Conservation (phyloP, 2,888 invertebrate genomes). For the Chouioia cunea region DNA sequence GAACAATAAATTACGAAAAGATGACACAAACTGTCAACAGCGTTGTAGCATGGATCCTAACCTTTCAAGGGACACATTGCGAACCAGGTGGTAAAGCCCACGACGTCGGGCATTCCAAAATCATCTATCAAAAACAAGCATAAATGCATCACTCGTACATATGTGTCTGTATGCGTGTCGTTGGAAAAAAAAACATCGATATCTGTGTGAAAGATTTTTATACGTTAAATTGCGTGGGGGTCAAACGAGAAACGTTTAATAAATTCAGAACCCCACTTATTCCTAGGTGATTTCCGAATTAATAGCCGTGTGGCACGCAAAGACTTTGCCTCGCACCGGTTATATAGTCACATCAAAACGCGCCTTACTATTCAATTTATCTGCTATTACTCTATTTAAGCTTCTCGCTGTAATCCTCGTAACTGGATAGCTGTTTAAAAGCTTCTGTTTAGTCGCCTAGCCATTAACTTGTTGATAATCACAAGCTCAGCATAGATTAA, state of each 20-base stretch:
- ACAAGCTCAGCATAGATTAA: constrained; percentile 15
- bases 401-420: too few species aligned
- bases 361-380: too few species aligned
- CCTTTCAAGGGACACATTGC: constrained; percentile 71
- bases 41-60: constrained; percentile 60
- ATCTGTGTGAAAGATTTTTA: too few species aligned
- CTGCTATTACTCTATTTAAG: too few species aligned
- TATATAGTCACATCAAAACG: too few species aligned
- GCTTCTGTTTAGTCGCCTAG: constrained; percentile 7
- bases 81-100: constrained; percentile 72
- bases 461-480: constrained; percentile 21
- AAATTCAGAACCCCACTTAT: not conserved
- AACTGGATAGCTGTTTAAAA: too few species aligned
- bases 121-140: constrained; percentile 58
- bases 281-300: constrained; percentile 23
- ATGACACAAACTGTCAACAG: constrained; percentile 16
- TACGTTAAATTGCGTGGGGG: not conserved
- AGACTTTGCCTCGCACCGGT: not conserved
- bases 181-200: too few species aligned
- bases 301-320: constrained; percentile 7
- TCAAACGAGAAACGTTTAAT: not conserved
- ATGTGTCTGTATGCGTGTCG: too few species aligned
- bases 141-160: not conserved
- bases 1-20: constrained; percentile 36
- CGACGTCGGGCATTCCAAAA: constrained; percentile 67